A percentile compares a stretch with the other conserved stretches of the same genome.
phyloP scores from a whole-genome alignment of 2,113 vertebrate species.

The Chlamydotis undulata region DNA sequence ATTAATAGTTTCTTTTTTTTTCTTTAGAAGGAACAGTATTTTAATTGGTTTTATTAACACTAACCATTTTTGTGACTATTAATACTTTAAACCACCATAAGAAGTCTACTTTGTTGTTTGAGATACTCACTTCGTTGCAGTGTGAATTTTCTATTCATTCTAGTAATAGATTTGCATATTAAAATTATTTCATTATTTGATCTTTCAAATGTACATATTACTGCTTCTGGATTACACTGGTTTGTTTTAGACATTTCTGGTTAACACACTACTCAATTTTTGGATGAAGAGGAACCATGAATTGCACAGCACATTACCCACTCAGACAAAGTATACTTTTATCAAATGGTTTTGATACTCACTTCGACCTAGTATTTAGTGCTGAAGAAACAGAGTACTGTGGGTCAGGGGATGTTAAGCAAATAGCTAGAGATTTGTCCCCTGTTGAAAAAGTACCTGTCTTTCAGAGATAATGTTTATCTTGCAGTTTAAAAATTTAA shows the following conservation, averaged over 20 bases:
- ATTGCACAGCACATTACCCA: neutral
- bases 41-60: neutral
- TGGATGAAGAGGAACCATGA: neutral
- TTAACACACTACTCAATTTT: neutral
- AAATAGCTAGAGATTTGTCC: neutral
- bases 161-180: neutral
- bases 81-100: neutral
- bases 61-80: neutral
- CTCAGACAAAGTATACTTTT: neutral
- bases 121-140: neutral
- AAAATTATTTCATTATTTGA: neutral
- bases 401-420: neutral
- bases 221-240: neutral
- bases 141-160: slow-evolving; percentile 4
- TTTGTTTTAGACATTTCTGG: neutral
- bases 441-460: neutral
- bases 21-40: slow-evolving; percentile 12
- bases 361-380: neutral
- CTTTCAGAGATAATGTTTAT: neutral
- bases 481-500: neutral
- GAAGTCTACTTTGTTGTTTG: neutral
- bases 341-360: neutral
- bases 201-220: neutral
- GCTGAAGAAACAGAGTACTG: neutral
- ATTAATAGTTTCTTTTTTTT: neutral